Base-by-base conservation (phyloP, 2,888 invertebrate genomes). In the Pheosia gnoma region DNA sequence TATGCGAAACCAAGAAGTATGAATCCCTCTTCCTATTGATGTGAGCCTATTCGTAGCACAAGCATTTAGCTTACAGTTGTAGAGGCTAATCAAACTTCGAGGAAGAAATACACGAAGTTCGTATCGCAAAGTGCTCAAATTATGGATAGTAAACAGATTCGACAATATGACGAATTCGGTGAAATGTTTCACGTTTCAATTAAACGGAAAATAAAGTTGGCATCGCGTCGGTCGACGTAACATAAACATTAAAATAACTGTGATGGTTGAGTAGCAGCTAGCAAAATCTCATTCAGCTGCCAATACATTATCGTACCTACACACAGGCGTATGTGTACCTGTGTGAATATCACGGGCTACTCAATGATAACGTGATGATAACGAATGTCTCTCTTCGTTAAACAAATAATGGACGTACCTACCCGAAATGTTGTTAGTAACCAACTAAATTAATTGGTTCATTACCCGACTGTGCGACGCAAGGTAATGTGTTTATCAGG, bases 151-250 rank as follows among this genome's bases (percentile, higher is more conserved):
- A 85, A 85, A 86, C 85, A 83, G 74, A 80, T 79, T 82, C 78
- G 68, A 82, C 81, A 83, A 81, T 78, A 82, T 86, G 87, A 87
- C 81, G 79, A 81, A 83, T 87, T 83, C 88, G 71, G 83, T 82
- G 85, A 87, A 87, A 86, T 79, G 83, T 83, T 82, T 84, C 86
- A 84, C 86, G 85, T 87, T 88, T 87, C 85, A 87, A 85, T 87
- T 86, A 87, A 87, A 86, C 81, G 83, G 84, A 86, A 88, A 86
- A 87, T 87, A 87, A 85, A 84, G 82, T 87, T 87, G 87, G 86
- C 88, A 86, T 83, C 78, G 80, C 77, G 77, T 83, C 79, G 77
- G 77, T 77, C 86, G 82, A 83, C 85, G 84, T 85, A 83, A 84
- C 79, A 84, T 84, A 86, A 83, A 85, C 86, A 85, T 86, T 85